Evolutionary conservation across 2,888 invertebrate genomes (phyloP).

Genomic region (Macaria liturata): DNA sequence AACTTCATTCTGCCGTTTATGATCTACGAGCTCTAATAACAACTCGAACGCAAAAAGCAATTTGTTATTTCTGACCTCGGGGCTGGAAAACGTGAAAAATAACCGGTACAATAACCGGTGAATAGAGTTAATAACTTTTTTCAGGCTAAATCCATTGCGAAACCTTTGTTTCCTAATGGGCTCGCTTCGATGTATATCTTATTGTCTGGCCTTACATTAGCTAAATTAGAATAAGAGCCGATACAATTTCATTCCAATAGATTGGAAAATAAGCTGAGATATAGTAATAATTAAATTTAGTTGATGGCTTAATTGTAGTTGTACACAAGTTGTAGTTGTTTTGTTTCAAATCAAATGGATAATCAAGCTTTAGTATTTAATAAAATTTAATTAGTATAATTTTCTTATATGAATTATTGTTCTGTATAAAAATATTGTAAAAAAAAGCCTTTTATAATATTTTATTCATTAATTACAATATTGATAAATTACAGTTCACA

Average conservation of each 20-base stretch:
- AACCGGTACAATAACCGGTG: conserved; percentile 23
- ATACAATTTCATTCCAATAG: conserved; percentile 24
- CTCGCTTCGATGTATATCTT: conserved; percentile 32
- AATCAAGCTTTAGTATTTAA: too few species aligned
- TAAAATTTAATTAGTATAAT: too few species aligned
- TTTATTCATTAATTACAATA: conserved; percentile 23
- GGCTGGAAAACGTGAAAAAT: conserved; percentile 30
- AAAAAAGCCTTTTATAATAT: background rate
- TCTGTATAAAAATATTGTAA: background rate
- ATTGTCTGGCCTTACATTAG: conserved; percentile 33
- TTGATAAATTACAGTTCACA: conserved; percentile 39
- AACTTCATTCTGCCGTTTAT: conserved; percentile 40
- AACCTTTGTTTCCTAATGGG: conserved; percentile 38
- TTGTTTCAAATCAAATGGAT: too few species aligned
- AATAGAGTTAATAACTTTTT: conserved; percentile 35
- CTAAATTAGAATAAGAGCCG: conserved; percentile 31
- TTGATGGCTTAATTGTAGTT: too few species aligned
- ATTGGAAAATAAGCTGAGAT: conserved; percentile 27
- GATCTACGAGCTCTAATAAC: conserved; percentile 36
- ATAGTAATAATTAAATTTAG: background rate
- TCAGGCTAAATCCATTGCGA: conserved; percentile 33
- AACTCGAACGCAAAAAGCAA: conserved; percentile 31
- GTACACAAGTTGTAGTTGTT: too few species aligned
- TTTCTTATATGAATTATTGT: too few species aligned
- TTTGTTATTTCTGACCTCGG: conserved; percentile 31